Conservation (phyloP, 2,797 vertebrate genomes). For the Fratercula arctica region DNA sequence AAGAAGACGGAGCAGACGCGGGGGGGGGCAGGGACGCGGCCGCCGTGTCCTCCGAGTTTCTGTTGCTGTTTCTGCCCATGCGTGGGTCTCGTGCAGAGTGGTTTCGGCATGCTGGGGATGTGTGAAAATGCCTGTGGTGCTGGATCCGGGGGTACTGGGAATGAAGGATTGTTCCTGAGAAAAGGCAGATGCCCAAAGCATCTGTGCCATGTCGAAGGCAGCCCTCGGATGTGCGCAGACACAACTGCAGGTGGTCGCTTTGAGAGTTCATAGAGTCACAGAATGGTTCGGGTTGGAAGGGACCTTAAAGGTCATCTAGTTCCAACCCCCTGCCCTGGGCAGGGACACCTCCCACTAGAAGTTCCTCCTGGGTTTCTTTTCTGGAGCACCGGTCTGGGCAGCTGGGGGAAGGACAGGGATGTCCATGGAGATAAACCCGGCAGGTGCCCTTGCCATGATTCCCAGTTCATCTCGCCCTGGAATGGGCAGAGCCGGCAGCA, state of each 20-base stretch:
- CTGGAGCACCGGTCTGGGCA: not conserved
- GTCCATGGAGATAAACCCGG: accelerated
- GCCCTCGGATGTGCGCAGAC: accelerated
- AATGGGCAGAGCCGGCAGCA: not conserved
- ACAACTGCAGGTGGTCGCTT: not conserved
- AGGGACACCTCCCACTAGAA: no score
- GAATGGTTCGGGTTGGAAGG: no score
- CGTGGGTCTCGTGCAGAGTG: not conserved
- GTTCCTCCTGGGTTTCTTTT: not conserved
- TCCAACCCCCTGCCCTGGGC: no score
- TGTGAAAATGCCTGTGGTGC: not conserved
- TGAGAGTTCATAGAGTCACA: not conserved
- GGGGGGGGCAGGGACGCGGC: not conserved
- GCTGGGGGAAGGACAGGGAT: not conserved
- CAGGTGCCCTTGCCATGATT: not conserved
- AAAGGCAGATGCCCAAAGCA: not conserved
- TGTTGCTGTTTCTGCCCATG: not conserved
- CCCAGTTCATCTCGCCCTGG: not conserved
- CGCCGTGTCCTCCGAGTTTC: not conserved
- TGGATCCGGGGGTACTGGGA: accelerated
- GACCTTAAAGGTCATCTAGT: no score
- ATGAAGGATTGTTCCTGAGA: not conserved
- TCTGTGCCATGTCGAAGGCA: not conserved
- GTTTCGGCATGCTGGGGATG: not conserved
- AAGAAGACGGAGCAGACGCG: not conserved